These are phyloP conservation scores for Volucella inanis DNA, from an alignment of 2,888 invertebrate genomes.

Conservation along the genomic window DNA sequence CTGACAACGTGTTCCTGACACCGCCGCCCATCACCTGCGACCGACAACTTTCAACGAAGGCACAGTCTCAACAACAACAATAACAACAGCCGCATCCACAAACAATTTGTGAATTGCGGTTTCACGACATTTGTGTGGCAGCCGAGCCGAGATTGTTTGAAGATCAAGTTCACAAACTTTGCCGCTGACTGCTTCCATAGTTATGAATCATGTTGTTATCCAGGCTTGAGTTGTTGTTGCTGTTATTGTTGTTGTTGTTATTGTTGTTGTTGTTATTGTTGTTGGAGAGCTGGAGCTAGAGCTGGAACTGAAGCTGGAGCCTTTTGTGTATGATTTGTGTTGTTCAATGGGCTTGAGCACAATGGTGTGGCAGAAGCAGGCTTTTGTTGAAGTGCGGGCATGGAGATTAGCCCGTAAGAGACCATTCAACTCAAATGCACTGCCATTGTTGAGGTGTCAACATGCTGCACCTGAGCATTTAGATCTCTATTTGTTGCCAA, in stretches of 20 bases:
- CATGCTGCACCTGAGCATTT: conserved; percentile 67
- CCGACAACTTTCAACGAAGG: neutral
- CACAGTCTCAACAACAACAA: neutral
- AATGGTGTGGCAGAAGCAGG: conserved; percentile 22
- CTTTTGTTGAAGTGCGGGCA: conserved; percentile 47
- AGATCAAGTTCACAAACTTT: conserved; percentile 74
- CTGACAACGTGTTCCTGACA: no score
- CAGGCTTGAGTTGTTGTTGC: conserved; percentile 29
- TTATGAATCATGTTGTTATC: conserved; percentile 72
- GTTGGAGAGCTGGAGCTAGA: neutral
- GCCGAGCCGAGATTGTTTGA: conserved; percentile 55
- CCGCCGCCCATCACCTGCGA: neutral
- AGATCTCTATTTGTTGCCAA: conserved; percentile 57
- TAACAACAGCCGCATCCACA: neutral
- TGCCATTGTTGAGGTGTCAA: conserved; percentile 70
- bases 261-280: neutral
- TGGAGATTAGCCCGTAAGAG: conserved; percentile 37
- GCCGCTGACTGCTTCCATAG: conserved; percentile 68
- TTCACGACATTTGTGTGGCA: conserved; percentile 63
- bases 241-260: conserved; percentile 6
- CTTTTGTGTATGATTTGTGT: conserved; percentile 28
- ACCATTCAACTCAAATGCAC: conserved; percentile 64
- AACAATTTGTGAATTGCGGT: conserved; percentile 72
- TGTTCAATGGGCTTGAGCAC: conserved; percentile 4
- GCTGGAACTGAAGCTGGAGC: neutral